Evolutionary conservation across 2,113 vertebrate genomes (phyloP).

Genomic region (Apistogramma diplotaenia): DNA sequence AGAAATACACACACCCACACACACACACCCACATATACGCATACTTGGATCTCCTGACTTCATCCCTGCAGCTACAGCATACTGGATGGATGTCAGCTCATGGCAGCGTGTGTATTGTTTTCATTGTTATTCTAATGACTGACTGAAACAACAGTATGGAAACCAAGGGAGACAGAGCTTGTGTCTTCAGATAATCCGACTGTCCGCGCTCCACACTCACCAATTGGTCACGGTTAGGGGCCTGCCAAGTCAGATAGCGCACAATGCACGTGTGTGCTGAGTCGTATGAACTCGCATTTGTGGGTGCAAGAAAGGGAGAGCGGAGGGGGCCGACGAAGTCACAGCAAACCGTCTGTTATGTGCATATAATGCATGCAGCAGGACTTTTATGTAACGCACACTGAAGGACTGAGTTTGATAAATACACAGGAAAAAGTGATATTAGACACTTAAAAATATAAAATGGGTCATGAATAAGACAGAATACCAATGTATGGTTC

Average conservation of each 20-base stretch:
- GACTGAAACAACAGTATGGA: conserved; percentile 68
- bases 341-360: neutral
- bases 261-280: conserved; percentile 7
- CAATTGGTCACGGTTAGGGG: conserved; percentile 70
- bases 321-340: neutral
- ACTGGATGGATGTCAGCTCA: conserved; percentile 70
- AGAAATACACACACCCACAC: conserved; percentile 29
- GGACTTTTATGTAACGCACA: neutral
- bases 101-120: conserved; percentile 54
- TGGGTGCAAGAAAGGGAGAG: neutral
- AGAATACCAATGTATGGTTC: neutral
- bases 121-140: conserved; percentile 76
- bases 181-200: conserved; percentile 68
- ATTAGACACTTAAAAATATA: neutral
- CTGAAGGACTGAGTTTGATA: neutral
- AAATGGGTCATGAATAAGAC: neutral
- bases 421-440: neutral
- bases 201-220: conserved; percentile 50
- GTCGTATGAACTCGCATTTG: neutral
- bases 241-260: conserved; percentile 73
- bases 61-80: conserved; percentile 58
- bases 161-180: conserved; percentile 46
- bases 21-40: neutral
- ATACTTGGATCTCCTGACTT: conserved; percentile 41
- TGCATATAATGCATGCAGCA: neutral